phyloP scores from a whole-genome alignment of 2,888 invertebrate genomes.

The Leptarthrus brevirostris region DNA sequence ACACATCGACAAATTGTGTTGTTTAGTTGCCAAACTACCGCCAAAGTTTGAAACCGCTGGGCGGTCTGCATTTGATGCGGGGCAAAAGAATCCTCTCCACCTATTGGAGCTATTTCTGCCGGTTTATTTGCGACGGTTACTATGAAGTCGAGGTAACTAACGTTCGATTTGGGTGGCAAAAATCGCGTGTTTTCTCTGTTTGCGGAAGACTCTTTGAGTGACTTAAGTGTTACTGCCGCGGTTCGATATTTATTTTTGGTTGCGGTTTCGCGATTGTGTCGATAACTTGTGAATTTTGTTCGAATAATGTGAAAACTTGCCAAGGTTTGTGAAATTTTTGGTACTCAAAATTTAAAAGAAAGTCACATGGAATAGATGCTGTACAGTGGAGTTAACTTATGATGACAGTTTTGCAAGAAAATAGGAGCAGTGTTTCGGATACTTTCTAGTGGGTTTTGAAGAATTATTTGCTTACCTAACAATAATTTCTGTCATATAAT shows the following conservation, averaged over 20 bases:
- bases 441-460: too few species aligned
- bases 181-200: conserved; percentile 42
- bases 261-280: conserved; percentile 28
- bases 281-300: conserved; percentile 1
- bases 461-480: too few species aligned
- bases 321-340: not conserved
- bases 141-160: not conserved
- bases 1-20: conserved; percentile 27
- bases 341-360: too few species aligned
- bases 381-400: too few species aligned
- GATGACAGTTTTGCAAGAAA: too few species aligned
- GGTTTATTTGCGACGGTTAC: conserved; percentile 6
- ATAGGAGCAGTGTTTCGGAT: too few species aligned
- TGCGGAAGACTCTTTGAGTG: conserved; percentile 25
- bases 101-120: not conserved
- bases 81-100: not conserved
- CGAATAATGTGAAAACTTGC: not conserved
- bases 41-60: conserved; percentile 47
- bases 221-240: conserved; percentile 26
- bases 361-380: too few species aligned
- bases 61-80: conserved; percentile 18
- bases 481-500: too few species aligned
- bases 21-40: conserved; percentile 43
- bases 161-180: not conserved
- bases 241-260: conserved; percentile 47